Conservation (phyloP, 2,113 vertebrate genomes). For the Forbesichthys agassizii region DNA sequence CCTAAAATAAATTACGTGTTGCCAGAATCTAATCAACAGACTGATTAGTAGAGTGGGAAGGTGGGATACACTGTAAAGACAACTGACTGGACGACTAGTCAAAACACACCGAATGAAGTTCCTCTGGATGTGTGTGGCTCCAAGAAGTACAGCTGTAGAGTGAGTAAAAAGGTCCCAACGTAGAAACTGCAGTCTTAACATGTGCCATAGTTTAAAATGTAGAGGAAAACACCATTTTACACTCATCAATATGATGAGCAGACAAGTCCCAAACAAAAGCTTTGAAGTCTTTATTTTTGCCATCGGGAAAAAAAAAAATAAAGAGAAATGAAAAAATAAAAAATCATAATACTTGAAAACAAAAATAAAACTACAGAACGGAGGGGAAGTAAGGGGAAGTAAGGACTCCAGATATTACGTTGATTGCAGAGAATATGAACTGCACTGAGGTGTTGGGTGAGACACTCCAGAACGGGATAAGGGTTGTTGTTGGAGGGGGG, state of each 20-base stretch:
- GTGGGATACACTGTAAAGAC: slow-evolving; percentile 43
- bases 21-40: slow-evolving; percentile 62
- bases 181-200: slow-evolving; percentile 88
- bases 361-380: slow-evolving; percentile 77
- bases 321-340: slow-evolving; percentile 61
- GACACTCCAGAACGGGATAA: slow-evolving; percentile 75
- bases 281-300: slow-evolving; percentile 91
- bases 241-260: slow-evolving; percentile 99
- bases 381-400: slow-evolving; percentile 48
- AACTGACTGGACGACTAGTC: slow-evolving; percentile 58
- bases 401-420: slow-evolving; percentile 79
- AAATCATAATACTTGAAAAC: slow-evolving; percentile 62
- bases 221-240: slow-evolving; percentile 80
- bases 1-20: slow-evolving; percentile 74
- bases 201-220: slow-evolving; percentile 88
- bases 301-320: slow-evolving; percentile 67
- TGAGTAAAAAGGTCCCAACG: slow-evolving; percentile 85
- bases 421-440: slow-evolving; percentile 81
- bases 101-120: slow-evolving; percentile 60
- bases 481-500: neutral
- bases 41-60: slow-evolving; percentile 34
- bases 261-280: slow-evolving; percentile 91
- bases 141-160: slow-evolving; percentile 68
- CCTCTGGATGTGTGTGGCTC: slow-evolving; percentile 58
- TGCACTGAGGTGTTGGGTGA: slow-evolving; percentile 74